Evolutionary conservation across 2,888 invertebrate genomes (phyloP).

Genomic region (Agriopis leucophaearia): DNA sequence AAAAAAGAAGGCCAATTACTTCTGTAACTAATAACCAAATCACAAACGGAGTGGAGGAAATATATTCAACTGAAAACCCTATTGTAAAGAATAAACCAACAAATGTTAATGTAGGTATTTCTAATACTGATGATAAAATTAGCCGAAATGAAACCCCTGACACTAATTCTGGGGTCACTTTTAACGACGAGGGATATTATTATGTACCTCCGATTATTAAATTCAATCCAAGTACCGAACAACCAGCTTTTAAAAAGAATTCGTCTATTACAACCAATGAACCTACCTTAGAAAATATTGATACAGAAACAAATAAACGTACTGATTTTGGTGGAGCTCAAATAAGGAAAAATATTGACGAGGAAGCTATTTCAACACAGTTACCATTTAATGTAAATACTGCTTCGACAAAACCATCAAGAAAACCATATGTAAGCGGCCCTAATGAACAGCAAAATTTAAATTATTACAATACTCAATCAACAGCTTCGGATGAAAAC

Average conservation of each 20-base stretch:
- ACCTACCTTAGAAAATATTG: background rate
- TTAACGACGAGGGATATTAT: slow-evolving; percentile 21
- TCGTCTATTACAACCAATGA: background rate
- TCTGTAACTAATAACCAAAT: background rate
- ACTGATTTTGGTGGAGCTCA: background rate
- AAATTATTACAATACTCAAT: background rate
- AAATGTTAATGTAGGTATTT: background rate
- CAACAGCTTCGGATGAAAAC: background rate
- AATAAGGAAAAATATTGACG: background rate
- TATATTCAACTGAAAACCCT: background rate
- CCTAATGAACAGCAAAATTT: slow-evolving; percentile 6
- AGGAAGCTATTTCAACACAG: background rate
- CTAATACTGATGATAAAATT: background rate
- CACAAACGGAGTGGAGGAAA: background rate
- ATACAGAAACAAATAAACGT: background rate
- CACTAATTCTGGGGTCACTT: background rate
- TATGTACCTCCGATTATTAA: slow-evolving; percentile 26
- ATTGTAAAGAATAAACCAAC: background rate
- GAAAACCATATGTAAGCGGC: slow-evolving; percentile 16
- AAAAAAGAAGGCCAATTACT: background rate
- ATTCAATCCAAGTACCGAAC: slow-evolving; percentile 7
- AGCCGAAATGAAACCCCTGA: background rate
- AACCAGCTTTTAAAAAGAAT: background rate
- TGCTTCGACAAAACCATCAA: background rate
- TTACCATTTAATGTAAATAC: slow-evolving; percentile 15